Evolutionary conservation across 1,140 invertebrate species (phyloP), one percentile per base, ranked within the genome.

Genomic region (Lasioglossum baleicum): DNA sequence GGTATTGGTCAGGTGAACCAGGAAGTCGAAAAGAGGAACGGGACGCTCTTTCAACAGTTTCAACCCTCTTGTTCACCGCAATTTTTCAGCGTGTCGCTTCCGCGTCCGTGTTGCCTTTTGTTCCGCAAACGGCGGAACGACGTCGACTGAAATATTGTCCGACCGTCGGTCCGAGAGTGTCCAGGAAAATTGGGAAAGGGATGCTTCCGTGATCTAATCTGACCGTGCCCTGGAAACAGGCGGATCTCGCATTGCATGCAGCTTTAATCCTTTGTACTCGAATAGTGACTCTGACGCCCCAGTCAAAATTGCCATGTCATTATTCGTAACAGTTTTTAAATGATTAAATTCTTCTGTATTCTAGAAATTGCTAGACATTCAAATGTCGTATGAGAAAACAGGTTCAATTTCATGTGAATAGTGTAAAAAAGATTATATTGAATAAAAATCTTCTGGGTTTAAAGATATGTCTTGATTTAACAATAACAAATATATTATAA

Each of bases 11-110:
- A 22, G 63, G 63, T 22, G 60, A 70, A 65, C 35, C 79, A 80
- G 79, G 79, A 81, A 81, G 40, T 65, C 66, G 26, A 70, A 70
- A 53, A 22, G 42, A 53, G 44, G 11, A 64, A 22, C 44, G 44
- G 11, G 13, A 3, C 66, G 15, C 17, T 40, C 20, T 80, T 75
- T 48, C 63, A 75, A 81, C 73, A 20, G 13, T 80, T 75, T 48
- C 63, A 75, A 81, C 73, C 73, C 44, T 56, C 63, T 48, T 58
- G 58, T 70, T 64, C 56, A 56, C 60, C 51, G 65, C 73, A 75
- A 75, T 76, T 68, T 60, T 48, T 63, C 22, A 35, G 35, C 26
- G 58, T 0, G 26, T 7, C 17, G 40, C 53, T 80, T 80, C 71
- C 73, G 66, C 35, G 15, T 81, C 15, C 35, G 40, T 13, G n/a